phyloP scores from a whole-genome alignment of 2,797 vertebrate species.

The Acanthurus tractus region DNA sequence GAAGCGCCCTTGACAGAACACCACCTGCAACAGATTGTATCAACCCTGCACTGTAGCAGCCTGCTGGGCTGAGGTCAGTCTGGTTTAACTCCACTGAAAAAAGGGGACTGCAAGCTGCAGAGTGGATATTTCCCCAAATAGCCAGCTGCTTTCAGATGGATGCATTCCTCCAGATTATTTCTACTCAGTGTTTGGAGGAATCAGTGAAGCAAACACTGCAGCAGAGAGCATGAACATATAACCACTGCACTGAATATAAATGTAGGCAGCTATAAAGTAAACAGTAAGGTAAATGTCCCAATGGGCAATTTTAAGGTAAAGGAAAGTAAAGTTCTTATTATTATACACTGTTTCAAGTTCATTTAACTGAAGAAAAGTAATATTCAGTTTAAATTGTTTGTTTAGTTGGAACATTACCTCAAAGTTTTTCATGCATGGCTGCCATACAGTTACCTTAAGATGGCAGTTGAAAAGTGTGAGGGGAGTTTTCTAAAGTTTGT shows the following conservation, averaged over 20 bases:
- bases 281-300: not conserved
- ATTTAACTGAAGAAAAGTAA: not conserved
- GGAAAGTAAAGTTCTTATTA: not conserved
- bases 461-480: conserved; percentile 1
- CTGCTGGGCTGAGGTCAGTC: conserved; percentile 33
- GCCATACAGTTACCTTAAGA: not conserved
- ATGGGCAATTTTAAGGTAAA: not conserved
- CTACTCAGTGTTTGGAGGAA: conserved; percentile 6
- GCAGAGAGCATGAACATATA: not conserved
- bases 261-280: not conserved
- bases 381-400: too few relatives aligned
- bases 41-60: conserved; percentile 5
- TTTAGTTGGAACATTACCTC: not conserved
- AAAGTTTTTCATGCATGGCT: not conserved
- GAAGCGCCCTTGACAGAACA: not conserved
- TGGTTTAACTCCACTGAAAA: conserved; percentile 27
- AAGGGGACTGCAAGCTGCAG: not conserved
- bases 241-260: not conserved
- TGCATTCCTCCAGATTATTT: conserved; percentile 20
- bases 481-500: not conserved
- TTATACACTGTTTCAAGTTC: not conserved
- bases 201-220: conserved; percentile 10
- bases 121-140: conserved; percentile 14
- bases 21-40: conserved; percentile 22
- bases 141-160: conserved; percentile 39